phyloP scores from a whole-genome alignment of 2,113 vertebrate genomes.

The Nyctibius bracteatus region DNA sequence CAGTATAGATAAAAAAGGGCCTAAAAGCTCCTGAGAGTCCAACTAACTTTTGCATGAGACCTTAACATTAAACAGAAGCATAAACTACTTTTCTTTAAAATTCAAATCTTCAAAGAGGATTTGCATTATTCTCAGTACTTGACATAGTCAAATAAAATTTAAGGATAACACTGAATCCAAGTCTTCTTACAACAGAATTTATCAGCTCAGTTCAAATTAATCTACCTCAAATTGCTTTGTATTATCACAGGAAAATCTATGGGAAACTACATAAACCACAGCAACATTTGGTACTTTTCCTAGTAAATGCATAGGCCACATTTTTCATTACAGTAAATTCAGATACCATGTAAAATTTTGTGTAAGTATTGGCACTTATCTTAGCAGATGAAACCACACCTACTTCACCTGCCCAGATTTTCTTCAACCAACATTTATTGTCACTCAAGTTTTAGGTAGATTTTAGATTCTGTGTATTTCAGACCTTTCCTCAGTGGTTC shows the following conservation, averaged over 20 bases:
- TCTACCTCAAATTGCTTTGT: not conserved
- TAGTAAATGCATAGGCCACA: not conserved
- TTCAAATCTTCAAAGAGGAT: not conserved
- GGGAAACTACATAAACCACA: not conserved
- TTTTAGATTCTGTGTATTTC: not conserved
- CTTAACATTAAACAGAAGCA: not conserved
- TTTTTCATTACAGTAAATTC: not conserved
- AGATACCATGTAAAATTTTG: not conserved
- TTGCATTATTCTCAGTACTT: not conserved
- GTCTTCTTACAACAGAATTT: not conserved
- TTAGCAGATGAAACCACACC: not conserved
- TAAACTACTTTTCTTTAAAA: not conserved
- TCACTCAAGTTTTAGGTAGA: not conserved
- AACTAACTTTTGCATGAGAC: not conserved
- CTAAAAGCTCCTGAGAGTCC: not conserved
- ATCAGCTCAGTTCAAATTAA: not conserved
- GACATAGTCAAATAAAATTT: not conserved
- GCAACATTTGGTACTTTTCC: not conserved
- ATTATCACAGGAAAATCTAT: not conserved
- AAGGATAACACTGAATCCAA: not conserved
- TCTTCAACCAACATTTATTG: not conserved
- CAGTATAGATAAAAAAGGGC: not conserved
- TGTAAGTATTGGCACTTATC: not conserved
- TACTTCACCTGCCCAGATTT: not conserved
- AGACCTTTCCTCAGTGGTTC: not conserved